phyloP scores from a whole-genome alignment of 2,888 invertebrate species.

The Litoditis marina region DNA sequence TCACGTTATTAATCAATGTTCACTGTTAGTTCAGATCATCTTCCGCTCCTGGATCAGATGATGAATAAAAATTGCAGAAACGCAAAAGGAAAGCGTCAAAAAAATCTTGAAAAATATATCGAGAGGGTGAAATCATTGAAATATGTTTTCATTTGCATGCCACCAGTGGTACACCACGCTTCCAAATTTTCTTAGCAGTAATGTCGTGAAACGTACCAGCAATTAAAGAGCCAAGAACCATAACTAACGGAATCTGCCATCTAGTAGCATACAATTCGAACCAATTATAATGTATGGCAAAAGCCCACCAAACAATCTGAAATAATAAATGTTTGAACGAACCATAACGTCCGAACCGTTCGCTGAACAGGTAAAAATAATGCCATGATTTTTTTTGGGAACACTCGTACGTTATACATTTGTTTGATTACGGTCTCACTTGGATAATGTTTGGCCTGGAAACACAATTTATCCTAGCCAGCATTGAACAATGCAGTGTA shows the following conservation, averaged over 20 bases:
- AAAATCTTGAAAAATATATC: too few species aligned
- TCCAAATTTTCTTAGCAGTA: background rate
- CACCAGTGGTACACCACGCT: background rate
- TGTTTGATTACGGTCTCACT: too few species aligned
- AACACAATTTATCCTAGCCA: too few species aligned
- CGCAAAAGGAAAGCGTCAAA: too few species aligned
- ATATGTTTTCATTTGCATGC: too few species aligned
- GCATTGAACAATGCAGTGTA: too few species aligned
- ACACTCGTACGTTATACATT: background rate
- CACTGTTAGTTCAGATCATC: too few species aligned
- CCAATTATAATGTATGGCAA: slow-evolving; percentile 51
- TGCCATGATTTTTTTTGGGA: background rate
- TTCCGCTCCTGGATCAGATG: too few species aligned
- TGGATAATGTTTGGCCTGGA: too few species aligned
- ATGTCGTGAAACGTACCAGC: slow-evolving; percentile 35
- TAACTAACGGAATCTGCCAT: slow-evolving; percentile 61
- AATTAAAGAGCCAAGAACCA: slow-evolving; percentile 60
- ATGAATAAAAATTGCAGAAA: too few species aligned
- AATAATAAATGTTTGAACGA: slow-evolving; percentile 4
- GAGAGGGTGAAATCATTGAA: too few species aligned
- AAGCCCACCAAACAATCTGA: slow-evolving; percentile 56
- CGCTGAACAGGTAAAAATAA: background rate
- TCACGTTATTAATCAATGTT: too few species aligned
- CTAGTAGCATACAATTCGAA: slow-evolving; percentile 55
- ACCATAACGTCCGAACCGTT: background rate